These are phyloP conservation scores for Mus spretus DNA, from an alignment of 2,797 vertebrate species.

Conservation along the genomic window DNA sequence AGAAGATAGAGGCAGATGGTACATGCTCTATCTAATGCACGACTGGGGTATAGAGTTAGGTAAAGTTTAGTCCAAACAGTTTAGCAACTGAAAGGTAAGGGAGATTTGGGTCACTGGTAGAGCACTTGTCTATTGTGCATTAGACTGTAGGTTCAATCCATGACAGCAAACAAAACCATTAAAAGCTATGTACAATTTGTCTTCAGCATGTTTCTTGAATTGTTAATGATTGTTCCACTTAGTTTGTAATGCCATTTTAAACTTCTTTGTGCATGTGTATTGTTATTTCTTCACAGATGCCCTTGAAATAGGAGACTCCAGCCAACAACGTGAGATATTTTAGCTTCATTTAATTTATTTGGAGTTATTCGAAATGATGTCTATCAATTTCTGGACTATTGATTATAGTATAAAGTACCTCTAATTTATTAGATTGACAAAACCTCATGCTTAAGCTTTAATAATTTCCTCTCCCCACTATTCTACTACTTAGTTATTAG, in stretches of 20 bases:
- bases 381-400: not conserved
- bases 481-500: not conserved
- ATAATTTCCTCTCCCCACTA: not conserved
- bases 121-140: too few species aligned
- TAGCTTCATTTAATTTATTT: not conserved
- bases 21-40: not conserved
- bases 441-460: not conserved
- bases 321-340: conserved; percentile 16
- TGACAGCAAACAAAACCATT: not conserved
- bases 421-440: not conserved
- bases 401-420: not conserved
- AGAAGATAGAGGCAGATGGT: not conserved
- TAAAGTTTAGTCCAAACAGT: not conserved
- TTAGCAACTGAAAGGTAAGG: not conserved
- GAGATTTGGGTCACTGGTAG: not conserved
- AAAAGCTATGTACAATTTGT: not conserved
- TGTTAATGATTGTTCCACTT: not conserved
- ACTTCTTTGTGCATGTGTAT: not conserved
- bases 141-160: not conserved
- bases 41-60: not conserved
- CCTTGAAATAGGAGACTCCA: rapidly evolving
- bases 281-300: conserved; percentile 8
- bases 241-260: not conserved
- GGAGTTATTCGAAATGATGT: not conserved
- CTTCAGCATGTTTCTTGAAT: not conserved